phyloP scores from a whole-genome alignment of 2,113 vertebrate genomes.

The Probosciger aterrimus region DNA sequence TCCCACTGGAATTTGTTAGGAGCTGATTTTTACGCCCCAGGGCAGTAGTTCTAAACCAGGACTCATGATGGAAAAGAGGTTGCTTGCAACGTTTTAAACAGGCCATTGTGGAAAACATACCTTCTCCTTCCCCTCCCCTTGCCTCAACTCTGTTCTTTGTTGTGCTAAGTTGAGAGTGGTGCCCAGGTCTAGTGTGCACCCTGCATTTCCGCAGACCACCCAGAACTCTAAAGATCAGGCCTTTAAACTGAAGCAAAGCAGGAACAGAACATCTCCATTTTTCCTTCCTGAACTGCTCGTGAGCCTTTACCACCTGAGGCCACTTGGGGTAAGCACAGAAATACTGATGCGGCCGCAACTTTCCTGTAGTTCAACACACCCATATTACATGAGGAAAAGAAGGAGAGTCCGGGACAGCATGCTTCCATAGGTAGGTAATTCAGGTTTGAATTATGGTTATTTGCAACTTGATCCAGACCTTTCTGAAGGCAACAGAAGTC shows the following conservation, averaged over 20 bases:
- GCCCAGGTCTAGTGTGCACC: background rate
- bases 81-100: constrained; percentile 34
- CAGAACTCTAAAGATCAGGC: background rate
- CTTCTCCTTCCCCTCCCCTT: background rate
- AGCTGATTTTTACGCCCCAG: constrained; percentile 63
- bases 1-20: constrained; percentile 70
- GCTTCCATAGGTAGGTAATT: background rate
- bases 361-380: background rate
- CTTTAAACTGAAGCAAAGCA: background rate
- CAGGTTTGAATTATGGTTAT: background rate
- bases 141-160: background rate
- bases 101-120: background rate
- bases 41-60: constrained; percentile 47
- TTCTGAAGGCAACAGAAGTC: background rate
- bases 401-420: background rate
- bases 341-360: background rate
- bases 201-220: background rate
- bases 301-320: background rate
- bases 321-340: background rate
- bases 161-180: background rate
- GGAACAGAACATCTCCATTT: background rate
- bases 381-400: background rate
- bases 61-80: constrained; percentile 42
- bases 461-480: background rate
- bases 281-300: background rate